Evolutionary conservation across 2,888 invertebrate species (phyloP), one percentile per base, ranked within the genome.

Genomic region (Belgica antarctica): DNA sequence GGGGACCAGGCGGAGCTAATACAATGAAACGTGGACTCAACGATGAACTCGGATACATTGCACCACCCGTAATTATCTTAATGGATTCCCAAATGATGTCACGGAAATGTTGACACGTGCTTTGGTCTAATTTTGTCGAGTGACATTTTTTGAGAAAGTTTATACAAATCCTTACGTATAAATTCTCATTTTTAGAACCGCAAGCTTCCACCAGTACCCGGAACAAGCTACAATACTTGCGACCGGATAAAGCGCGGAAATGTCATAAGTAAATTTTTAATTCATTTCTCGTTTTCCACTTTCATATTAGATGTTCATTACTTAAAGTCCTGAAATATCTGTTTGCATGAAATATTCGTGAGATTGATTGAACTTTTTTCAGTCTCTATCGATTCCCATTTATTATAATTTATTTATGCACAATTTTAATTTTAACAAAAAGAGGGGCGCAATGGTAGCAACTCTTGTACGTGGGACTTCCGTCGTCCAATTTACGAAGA

Each of bases 171-270:
- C n/a, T n/a, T n/a, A n/a, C n/a, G n/a, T n/a, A n/a, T n/a, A n/a
- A n/a, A n/a, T n/a, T n/a, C n/a, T n/a, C n/a, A n/a, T n/a, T n/a
- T n/a, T n/a, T n/a, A n/a, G 27, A 94, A 94, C 81, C 85, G 94
- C 75, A 94, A 94, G 80, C 84, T 94, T 71, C 94, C 94, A 0
- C 94, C 94, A 22, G 94, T 94, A 5, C 94, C 94, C 70, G 94
- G 94, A 74, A 92, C 92, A 70, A 94, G 94, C 82, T 94, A 94
- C 83, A 94, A 93, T 80, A 94, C 94, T 28, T 94, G 94, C 81
- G 94, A 94, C 82, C 86, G 94, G 77, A 92, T 94, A 83, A 70
- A 70, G 85, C 87, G 94, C 83, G 93, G 93, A 88, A 92, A 89
- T 81, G 90, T 89, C 76, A 90, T 91, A 86, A 91, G 91, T 92